These are phyloP conservation scores for Anguilla anguilla DNA, from an alignment of 2,797 vertebrate species.

Conservation along the genomic window DNA sequence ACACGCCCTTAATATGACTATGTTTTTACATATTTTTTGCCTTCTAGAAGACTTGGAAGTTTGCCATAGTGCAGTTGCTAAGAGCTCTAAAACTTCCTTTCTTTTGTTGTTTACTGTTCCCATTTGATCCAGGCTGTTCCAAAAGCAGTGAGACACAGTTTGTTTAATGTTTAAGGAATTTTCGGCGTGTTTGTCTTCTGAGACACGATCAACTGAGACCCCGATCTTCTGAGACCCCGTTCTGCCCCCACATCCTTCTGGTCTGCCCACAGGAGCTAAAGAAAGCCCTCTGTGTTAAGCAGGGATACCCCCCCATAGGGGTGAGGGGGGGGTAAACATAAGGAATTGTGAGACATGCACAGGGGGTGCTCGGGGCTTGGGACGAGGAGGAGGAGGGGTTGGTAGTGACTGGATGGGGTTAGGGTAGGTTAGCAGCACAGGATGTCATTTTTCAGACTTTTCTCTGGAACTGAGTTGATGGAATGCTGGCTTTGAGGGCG, in stretches of 20 bases:
- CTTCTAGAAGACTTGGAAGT: conserved; percentile 17
- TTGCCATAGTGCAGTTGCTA: conserved; percentile 23
- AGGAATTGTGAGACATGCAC: conserved; percentile 5
- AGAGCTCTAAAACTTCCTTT: conserved; percentile 20
- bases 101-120: conserved; percentile 2
- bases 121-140: neutral
- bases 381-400: neutral
- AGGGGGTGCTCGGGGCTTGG: neutral
- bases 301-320: conserved; percentile 41
- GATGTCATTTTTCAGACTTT: neutral
- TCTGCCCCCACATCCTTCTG: neutral
- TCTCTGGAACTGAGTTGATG: neutral
- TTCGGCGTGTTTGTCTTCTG: neutral
- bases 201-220: neutral
- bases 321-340: conserved; percentile 5
- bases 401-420: neutral
- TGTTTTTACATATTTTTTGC: conserved; percentile 16
- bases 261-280: conserved; percentile 38
- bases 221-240: too few species aligned
- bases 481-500: neutral
- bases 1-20: conserved; percentile 13
- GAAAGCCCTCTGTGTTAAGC: conserved; percentile 58
- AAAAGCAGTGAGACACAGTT: conserved; percentile 23
- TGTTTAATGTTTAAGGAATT: conserved; percentile 12
- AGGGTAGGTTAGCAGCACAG: too few species aligned